Evolutionary conservation across 2,113 vertebrate species (phyloP).

Genomic region (Pteruthius melanotis): DNA sequence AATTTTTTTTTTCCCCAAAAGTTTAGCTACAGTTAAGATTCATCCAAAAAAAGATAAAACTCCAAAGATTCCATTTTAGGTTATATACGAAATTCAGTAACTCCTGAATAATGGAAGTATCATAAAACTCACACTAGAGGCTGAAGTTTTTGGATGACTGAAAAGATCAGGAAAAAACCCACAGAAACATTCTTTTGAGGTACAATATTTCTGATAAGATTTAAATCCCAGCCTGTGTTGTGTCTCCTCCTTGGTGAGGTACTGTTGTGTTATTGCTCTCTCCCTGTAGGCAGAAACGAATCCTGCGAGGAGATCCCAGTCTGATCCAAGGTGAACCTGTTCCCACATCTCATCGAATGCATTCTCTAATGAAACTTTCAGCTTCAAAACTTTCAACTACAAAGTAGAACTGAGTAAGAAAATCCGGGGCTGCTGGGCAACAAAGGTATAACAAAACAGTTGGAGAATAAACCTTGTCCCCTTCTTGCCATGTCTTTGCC

Average conservation of each 20-base stretch:
- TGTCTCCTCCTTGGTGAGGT: background rate
- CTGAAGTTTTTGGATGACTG: background rate
- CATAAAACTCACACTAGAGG: background rate
- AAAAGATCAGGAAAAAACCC: background rate
- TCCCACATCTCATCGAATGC: background rate
- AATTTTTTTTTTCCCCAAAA: rapidly evolving
- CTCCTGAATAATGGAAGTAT: background rate
- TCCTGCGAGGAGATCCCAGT: background rate
- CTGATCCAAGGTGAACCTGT: background rate
- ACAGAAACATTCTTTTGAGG: background rate
- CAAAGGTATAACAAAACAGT: background rate
- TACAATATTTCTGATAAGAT: background rate
- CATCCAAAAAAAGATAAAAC: background rate
- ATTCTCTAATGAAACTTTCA: background rate
- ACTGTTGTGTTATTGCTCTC: background rate
- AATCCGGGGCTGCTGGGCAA: background rate
- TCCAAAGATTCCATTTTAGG: background rate
- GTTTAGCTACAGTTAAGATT: background rate
- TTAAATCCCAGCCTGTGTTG: background rate
- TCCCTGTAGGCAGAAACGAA: background rate
- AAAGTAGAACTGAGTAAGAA: background rate
- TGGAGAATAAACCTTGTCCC: background rate
- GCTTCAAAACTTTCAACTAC: background rate
- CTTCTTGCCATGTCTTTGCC: background rate
- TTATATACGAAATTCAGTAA: background rate